These are phyloP conservation scores for Clusia tigrina DNA, from an alignment of 2,888 invertebrate genomes.

Conservation along the genomic window DNA sequence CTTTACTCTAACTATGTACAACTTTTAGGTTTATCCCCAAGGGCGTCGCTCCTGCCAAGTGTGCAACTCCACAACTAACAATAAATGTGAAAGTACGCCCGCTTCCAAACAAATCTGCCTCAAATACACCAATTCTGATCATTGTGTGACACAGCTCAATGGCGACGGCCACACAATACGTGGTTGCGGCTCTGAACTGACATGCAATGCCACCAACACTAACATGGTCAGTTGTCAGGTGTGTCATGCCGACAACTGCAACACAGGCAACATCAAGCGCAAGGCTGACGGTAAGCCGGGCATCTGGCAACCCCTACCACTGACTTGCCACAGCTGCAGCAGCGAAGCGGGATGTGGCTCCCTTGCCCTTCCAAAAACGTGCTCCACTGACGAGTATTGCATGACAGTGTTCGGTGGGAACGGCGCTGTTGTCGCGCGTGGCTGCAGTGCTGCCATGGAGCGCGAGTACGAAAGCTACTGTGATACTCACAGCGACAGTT, in stretches of 20 bases:
- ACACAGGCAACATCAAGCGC: conserved; percentile 46
- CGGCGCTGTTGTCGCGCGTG: conserved; percentile 44
- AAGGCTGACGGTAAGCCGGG: conserved; percentile 51
- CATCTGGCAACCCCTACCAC: conserved; percentile 53
- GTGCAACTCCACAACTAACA: conserved; percentile 43
- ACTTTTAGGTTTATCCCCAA: conserved; percentile 48
- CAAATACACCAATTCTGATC: conserved; percentile 38
- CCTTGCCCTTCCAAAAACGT: conserved; percentile 9
- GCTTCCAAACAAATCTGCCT: conserved; percentile 38
- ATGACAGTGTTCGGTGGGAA: conserved; percentile 50
- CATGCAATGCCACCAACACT: conserved; percentile 35
- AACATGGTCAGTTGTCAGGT: conserved; percentile 41
- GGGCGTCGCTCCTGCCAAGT: conserved; percentile 51
- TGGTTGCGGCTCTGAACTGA: conserved; percentile 47
- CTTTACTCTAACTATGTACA: not conserved
- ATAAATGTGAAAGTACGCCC: conserved; percentile 45
- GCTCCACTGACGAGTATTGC: conserved; percentile 45
- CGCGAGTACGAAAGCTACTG: conserved; percentile 42
- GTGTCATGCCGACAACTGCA: conserved; percentile 48
- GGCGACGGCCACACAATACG: conserved; percentile 46
- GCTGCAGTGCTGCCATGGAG: conserved; percentile 52
- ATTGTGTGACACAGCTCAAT: conserved; percentile 46
- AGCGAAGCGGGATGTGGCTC: conserved; percentile 35
- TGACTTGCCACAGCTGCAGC: conserved; percentile 48
- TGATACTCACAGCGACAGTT: conserved; percentile 41